Percentiles rank a stretch among this genome's conserved stretches.
Evolutionary conservation across 2,113 vertebrate species (phyloP).

Genomic region (Prolemur simus): DNA sequence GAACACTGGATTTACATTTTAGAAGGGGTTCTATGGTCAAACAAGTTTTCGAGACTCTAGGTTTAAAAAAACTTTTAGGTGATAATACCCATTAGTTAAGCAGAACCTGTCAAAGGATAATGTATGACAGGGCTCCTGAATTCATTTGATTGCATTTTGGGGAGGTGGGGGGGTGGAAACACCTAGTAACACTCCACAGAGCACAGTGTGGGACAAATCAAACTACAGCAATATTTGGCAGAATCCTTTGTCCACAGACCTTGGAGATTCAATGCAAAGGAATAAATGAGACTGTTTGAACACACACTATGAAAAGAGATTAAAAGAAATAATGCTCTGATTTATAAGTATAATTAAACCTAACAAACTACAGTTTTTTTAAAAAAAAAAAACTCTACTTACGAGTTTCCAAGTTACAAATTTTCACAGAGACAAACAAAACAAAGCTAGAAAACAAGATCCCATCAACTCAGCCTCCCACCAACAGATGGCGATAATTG

Average conservation of each 20-base stretch:
- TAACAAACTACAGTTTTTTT: not conserved
- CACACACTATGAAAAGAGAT: not conserved
- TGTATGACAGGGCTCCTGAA: not conserved
- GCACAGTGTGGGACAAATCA: not conserved
- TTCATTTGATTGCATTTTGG: not conserved
- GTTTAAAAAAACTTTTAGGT: not conserved
- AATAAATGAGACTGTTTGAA: constrained; percentile 1
- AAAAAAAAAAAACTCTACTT: not conserved
- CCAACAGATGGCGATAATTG: not conserved
- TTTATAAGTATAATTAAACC: not conserved
- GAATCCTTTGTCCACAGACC: not conserved
- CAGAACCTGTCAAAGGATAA: not conserved
- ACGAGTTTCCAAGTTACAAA: constrained; percentile 23
- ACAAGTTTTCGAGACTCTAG: constrained; percentile 3
- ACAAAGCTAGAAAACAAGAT: not conserved
- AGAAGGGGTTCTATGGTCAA: not conserved
- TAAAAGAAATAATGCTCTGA: not conserved
- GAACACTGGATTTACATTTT: not conserved
- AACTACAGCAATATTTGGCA: not conserved
- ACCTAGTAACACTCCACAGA: not conserved
- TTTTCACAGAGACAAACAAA: not conserved
- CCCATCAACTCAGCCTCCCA: not conserved
- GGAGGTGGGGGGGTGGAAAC: not conserved
- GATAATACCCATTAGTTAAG: not conserved
- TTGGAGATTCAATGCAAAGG: not conserved